Percentiles rank a stretch among this genome's conserved stretches.
Evolutionary conservation across 2,888 invertebrate genomes (phyloP).

Genomic region (Melanostoma mellinum): DNA sequence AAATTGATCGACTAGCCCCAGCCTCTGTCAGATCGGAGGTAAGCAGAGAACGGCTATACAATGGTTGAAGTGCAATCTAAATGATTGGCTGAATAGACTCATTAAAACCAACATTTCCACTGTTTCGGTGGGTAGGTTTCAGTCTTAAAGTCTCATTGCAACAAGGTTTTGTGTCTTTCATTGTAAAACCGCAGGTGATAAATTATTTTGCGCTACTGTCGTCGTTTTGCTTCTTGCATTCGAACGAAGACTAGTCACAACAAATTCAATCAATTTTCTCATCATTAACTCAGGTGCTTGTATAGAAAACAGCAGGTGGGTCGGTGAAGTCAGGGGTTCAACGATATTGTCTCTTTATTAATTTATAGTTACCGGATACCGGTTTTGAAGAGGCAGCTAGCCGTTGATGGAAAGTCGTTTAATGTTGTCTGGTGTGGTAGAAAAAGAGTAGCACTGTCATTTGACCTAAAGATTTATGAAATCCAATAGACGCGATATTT

Average conservation of each 20-base stretch:
- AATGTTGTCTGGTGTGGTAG: conserved; percentile 25
- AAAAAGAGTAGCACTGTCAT: conserved; percentile 19
- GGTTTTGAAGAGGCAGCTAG: conserved; percentile 27
- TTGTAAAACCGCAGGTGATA: conserved; percentile 58
- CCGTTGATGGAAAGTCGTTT: conserved; percentile 64
- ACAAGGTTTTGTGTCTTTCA: conserved; percentile 25
- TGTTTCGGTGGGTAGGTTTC: conserved; percentile 37
- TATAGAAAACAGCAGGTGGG: conserved; percentile 24
- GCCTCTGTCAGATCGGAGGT: neutral
- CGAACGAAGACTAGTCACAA: conserved; percentile 51
- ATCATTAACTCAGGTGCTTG: conserved; percentile 60
- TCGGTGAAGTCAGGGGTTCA: conserved; percentile 47
- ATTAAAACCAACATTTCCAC: conserved; percentile 59
- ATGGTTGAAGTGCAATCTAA: conserved; percentile 41
- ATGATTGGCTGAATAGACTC: conserved; percentile 66
- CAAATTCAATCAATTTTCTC: conserved; percentile 71
- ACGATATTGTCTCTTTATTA: conserved; percentile 46
- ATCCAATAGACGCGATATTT: conserved; percentile 57
- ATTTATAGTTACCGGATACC: conserved; percentile 35
- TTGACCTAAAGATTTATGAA: conserved; percentile 65
- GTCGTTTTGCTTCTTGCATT: conserved; percentile 24
- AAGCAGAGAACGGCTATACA: conserved; percentile 36
- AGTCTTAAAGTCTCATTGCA: conserved; percentile 1
- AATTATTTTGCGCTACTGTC: conserved; percentile 66
- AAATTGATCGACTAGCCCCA: conserved; percentile 46